A percentile compares a stretch with the other conserved stretches of the same genome.
These are phyloP conservation scores for Lepisosteus osseus DNA, from an alignment of 2,113 vertebrate genomes.

Conservation along the genomic window DNA sequence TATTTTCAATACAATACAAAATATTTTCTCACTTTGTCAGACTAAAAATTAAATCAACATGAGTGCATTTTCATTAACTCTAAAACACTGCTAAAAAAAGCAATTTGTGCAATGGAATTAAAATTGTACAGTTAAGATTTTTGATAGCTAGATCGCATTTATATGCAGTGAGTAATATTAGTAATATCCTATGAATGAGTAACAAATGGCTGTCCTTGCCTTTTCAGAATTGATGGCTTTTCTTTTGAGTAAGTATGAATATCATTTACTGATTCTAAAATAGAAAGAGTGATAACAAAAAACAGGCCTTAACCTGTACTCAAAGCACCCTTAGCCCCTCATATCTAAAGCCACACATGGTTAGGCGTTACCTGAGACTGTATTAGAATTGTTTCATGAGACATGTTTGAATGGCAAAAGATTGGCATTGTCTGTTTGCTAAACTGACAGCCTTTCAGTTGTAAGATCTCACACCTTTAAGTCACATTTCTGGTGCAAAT, in stretches of 20 bases:
- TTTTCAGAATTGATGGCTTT: slow-evolving; percentile 89
- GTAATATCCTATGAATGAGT: slow-evolving; percentile 25
- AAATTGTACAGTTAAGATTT: no score
- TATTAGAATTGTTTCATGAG: neutral
- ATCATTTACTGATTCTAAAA: slow-evolving; percentile 3
- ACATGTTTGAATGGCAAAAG: neutral
- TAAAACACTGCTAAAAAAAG: no score
- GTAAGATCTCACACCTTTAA: no score
- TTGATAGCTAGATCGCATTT: neutral
- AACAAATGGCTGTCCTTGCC: slow-evolving; percentile 52
- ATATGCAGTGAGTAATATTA: neutral
- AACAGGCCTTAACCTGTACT: neutral
- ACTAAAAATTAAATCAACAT: no score
- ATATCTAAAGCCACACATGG: no score
- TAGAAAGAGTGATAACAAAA: neutral
- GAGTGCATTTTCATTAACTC: no score
- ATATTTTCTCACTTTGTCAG: no score
- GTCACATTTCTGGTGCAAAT: no score
- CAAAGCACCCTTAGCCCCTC: neutral
- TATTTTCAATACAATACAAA: no score
- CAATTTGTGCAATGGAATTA: no score
- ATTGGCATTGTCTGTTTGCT: neutral
- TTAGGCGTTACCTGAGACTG: no score
- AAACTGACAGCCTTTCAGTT: neutral
- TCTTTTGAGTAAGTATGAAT: slow-evolving; percentile 85